phyloP scores from a whole-genome alignment of 2,113 vertebrate genomes.

The Corvus cornix region DNA sequence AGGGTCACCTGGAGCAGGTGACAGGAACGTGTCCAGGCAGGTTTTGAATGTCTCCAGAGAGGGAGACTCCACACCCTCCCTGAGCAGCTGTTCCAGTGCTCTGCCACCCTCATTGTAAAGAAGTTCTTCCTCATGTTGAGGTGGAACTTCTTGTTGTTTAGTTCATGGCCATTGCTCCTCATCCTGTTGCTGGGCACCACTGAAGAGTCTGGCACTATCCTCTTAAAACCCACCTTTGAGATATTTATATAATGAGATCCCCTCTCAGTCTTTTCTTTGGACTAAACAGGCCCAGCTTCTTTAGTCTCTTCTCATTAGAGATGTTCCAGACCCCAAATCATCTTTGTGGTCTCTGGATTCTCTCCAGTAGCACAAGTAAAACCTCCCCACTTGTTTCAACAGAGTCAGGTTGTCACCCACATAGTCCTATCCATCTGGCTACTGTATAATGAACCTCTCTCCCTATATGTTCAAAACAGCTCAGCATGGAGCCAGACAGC shows the following conservation, averaged over 20 bases:
- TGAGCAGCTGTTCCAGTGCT: background rate
- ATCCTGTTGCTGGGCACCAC: background rate
- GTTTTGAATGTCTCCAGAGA: background rate
- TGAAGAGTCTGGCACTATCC: background rate
- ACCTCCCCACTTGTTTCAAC: background rate
- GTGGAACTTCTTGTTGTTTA: background rate
- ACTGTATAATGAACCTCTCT: background rate
- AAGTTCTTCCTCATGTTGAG: background rate
- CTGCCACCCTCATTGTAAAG: background rate
- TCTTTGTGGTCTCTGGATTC: background rate
- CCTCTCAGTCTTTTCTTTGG: background rate
- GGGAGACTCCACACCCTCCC: fast-evolving
- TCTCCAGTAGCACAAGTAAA: background rate
- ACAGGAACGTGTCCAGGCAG: fast-evolving
- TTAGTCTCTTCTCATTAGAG: background rate
- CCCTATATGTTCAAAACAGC: background rate
- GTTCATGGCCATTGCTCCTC: background rate
- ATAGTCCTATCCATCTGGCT: background rate
- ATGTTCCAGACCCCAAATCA: background rate
- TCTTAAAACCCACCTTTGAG: background rate
- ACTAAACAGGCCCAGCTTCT: background rate
- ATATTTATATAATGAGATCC: background rate
- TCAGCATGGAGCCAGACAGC: background rate
- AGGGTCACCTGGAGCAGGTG: background rate
- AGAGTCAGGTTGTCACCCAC: background rate